phyloP scores from a whole-genome alignment of 1,140 invertebrate species.

The Rhopalosiphum maidis region DNA sequence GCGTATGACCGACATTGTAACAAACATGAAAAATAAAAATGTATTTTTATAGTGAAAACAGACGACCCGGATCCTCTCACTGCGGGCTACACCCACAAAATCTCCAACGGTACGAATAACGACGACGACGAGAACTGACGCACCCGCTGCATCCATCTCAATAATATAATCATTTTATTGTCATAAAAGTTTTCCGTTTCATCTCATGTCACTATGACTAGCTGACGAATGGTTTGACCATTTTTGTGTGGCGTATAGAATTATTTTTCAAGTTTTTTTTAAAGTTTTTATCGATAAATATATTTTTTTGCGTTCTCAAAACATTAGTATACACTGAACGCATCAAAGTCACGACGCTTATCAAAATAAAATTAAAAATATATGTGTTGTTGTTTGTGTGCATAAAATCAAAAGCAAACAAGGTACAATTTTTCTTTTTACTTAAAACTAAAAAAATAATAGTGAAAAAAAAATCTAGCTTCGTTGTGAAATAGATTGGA shows the following conservation, averaged over 20 bases:
- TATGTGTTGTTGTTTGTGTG: no score
- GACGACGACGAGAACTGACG: not conserved
- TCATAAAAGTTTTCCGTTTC: not conserved
- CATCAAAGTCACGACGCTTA: not conserved
- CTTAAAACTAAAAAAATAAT: no score
- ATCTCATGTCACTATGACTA: not conserved
- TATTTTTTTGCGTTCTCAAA: not conserved
- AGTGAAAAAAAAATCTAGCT: not conserved
- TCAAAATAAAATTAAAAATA: not conserved
- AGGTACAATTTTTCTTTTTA: no score
- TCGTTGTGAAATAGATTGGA: not conserved
- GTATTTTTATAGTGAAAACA: not conserved
- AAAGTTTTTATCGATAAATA: not conserved
- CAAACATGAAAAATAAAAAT: not conserved
- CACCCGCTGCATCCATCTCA: not conserved
- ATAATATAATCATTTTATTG: not conserved
- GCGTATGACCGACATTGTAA: not conserved
- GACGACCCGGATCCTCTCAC: not conserved
- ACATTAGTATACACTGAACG: not conserved
- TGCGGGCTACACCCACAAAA: not conserved
- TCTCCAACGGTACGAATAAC: not conserved
- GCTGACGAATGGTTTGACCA: not conserved
- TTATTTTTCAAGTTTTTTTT: not conserved
- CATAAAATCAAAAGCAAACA: not conserved
- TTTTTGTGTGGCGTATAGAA: not conserved